Percentiles rank a stretch among this genome's conserved stretches.
phyloP scores from a whole-genome alignment of 2,113 vertebrate genomes.

The Dromaius novaehollandiae region DNA sequence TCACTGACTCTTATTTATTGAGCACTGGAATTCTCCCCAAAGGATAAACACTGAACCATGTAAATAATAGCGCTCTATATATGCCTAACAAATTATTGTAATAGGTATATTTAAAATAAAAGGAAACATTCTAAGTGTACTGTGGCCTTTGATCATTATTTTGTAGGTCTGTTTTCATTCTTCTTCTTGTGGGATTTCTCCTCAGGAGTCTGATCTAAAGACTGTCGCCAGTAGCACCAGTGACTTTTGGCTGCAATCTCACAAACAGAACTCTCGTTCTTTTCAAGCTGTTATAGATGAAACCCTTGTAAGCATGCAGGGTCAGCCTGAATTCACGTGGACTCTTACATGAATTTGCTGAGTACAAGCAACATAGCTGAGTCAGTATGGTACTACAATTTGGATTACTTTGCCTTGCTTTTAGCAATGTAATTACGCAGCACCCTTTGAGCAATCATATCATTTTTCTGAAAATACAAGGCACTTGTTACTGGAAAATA shows the following conservation, averaged over 20 bases:
- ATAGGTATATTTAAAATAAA: constrained; percentile 84
- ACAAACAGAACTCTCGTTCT: neutral
- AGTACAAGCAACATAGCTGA: neutral
- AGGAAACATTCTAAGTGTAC: constrained; percentile 65
- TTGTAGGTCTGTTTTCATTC: constrained; percentile 1
- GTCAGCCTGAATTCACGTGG: neutral
- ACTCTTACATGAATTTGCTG: fast-evolving
- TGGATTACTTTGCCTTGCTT: neutral
- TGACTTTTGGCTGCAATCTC: neutral
- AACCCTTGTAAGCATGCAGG: neutral
- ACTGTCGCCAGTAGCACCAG: neutral
- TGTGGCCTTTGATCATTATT: constrained; percentile 52
- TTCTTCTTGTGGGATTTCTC: neutral
- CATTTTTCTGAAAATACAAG: neutral
- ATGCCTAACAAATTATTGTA: constrained; percentile 77
- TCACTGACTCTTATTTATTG: constrained; percentile 67
- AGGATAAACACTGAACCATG: constrained; percentile 69
- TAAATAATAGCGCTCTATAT: constrained; percentile 77
- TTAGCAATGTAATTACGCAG: neutral
- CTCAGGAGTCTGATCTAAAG: neutral
- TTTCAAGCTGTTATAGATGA: neutral
- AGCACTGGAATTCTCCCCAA: constrained; percentile 67
- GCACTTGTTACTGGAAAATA: neutral
- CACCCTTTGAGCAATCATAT: neutral
- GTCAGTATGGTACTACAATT: neutral